Conservation (phyloP, 2,888 invertebrate species). For the Melanostoma scalare region DNA sequence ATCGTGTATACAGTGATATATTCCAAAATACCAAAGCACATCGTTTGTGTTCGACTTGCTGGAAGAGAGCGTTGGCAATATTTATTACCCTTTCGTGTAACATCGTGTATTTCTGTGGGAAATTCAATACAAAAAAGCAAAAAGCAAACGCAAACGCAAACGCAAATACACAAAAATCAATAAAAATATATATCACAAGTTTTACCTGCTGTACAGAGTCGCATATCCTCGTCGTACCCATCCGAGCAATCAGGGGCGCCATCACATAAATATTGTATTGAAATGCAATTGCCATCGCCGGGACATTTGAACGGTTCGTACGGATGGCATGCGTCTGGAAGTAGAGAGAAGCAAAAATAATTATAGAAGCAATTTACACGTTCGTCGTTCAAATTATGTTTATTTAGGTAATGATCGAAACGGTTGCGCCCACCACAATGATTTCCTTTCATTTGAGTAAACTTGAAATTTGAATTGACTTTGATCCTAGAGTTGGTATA, state of each 20-base stretch:
- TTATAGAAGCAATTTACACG: constrained; percentile 7
- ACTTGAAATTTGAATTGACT: constrained; percentile 29
- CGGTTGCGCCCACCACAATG: constrained; percentile 7
- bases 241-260: constrained; percentile 97
- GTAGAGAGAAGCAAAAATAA: constrained; percentile 1
- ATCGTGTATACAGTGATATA: background rate
- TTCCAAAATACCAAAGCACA: background rate
- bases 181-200: constrained; percentile 1
- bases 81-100: constrained; percentile 43
- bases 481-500: constrained; percentile 9
- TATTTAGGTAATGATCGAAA: constrained; percentile 22
- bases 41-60: background rate
- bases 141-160: background rate
- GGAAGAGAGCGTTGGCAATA: background rate
- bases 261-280: constrained; percentile 97
- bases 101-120: constrained; percentile 7
- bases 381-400: constrained; percentile 14
- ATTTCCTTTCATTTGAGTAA: constrained; percentile 18
- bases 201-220: constrained; percentile 96
- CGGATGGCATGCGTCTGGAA: constrained; percentile 91
- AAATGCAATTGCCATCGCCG: constrained; percentile 96
- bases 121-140: background rate
- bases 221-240: constrained; percentile 97
- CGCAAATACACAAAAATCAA: constrained; percentile 40
- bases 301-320: constrained; percentile 99